Percentiles rank a stretch among this genome's conserved stretches.
Evolutionary conservation across 1,140 invertebrate species (phyloP).

Genomic region (Ostrea denselamellosa): DNA sequence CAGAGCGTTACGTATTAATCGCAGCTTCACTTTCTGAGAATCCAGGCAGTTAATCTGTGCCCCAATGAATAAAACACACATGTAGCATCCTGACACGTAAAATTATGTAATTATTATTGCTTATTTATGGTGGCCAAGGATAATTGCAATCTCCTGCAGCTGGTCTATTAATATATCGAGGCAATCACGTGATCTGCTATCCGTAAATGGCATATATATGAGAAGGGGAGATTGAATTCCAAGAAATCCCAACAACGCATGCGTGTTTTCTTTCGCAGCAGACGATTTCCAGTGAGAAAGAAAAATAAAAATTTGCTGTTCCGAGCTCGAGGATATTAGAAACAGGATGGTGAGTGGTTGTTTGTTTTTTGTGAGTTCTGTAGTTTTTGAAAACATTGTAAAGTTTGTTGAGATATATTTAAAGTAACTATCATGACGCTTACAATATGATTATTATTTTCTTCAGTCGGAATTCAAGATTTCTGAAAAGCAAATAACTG

Average conservation of each 20-base stretch:
- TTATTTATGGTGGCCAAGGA: constrained; percentile 2
- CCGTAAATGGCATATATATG: constrained; percentile 31
- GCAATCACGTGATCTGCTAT: constrained; percentile 16
- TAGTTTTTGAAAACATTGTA: background rate
- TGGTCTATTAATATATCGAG: constrained; percentile 27
- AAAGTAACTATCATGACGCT: background rate
- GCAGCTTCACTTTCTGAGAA: too few species aligned
- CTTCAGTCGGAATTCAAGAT: constrained; percentile 65
- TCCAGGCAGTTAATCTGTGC: too few species aligned
- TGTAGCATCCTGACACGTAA: constrained; percentile 11
- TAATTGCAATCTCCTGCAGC: constrained; percentile 2
- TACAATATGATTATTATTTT: background rate
- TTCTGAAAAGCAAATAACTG: constrained; percentile 64
- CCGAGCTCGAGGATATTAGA: constrained; percentile 14
- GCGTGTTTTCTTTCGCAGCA: constrained; percentile 34
- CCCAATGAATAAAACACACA: background rate
- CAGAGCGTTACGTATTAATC: too few species aligned
- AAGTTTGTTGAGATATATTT: too few species aligned
- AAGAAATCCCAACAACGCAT: background rate
- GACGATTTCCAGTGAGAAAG: constrained; percentile 39
- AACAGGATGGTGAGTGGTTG: constrained; percentile 19
- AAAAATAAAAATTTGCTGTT: constrained; percentile 35
- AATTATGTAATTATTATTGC: constrained; percentile 3
- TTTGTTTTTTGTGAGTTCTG: background rate
- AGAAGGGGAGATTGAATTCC: constrained; percentile 18